These are phyloP conservation scores for Acheta domesticus DNA, from an alignment of 2,888 invertebrate species.

Conservation along the genomic window DNA sequence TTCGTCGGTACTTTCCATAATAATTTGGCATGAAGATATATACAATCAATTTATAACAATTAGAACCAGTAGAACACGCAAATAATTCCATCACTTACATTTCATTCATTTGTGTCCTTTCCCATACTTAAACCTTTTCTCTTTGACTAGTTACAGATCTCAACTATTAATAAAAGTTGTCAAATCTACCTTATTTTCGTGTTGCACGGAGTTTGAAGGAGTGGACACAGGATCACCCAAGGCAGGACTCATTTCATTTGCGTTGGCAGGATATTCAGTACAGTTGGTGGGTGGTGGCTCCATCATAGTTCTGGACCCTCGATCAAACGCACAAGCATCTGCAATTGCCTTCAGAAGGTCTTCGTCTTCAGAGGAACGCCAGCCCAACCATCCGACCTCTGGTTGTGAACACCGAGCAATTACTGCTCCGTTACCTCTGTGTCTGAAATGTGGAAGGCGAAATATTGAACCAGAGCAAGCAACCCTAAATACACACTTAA, in stretches of 20 bases:
- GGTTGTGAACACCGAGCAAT: conserved; percentile 94
- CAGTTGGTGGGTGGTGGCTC: background rate
- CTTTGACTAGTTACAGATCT: no score
- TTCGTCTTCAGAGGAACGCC: conserved; percentile 89
- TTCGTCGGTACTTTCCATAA: no score
- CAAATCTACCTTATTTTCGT: background rate
- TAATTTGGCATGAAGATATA: no score
- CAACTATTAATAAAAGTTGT: no score
- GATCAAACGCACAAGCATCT: conserved; percentile 73
- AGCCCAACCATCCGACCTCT: conserved; percentile 91
- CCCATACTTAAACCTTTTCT: no score
- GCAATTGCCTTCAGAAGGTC: conserved; percentile 78
- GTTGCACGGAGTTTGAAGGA: background rate
- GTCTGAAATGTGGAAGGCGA: conserved; percentile 51
- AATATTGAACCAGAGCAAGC: conserved; percentile 34
- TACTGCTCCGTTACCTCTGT: conserved; percentile 84
- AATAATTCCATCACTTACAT: no score
- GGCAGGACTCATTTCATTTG: background rate
- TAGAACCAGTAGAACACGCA: no score
- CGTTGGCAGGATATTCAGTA: background rate
- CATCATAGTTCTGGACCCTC: conserved; percentile 47
- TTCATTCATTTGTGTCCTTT: no score
- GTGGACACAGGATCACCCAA: background rate
- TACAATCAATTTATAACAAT: no score
- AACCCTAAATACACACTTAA: no score